A percentile compares a stretch with the other conserved stretches of the same genome.
Conservation (phyloP, 2,797 vertebrate species). For the Halcyon smyrnensis region DNA sequence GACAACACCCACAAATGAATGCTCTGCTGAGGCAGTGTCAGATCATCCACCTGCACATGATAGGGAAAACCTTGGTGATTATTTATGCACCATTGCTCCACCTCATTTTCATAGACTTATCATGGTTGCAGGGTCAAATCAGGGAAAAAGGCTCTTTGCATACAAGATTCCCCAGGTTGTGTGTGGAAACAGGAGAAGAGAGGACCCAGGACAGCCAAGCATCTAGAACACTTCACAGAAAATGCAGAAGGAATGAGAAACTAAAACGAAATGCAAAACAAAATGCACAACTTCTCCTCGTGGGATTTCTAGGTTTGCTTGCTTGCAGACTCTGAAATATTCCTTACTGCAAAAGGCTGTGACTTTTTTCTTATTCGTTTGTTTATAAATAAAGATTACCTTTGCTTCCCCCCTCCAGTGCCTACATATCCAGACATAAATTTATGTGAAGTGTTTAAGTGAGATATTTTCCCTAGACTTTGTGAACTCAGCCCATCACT, state of each 20-base stretch:
- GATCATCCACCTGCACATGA: background rate
- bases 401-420: background rate
- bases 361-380: background rate
- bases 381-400: background rate
- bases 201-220: background rate
- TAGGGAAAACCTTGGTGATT: background rate
- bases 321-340: background rate
- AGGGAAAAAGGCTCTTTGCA: background rate
- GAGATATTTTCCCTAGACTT: background rate
- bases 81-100: background rate
- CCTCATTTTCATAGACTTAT: background rate
- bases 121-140: background rate
- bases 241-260: background rate
- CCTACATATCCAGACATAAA: background rate
- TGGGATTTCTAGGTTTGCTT: background rate
- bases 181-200: background rate
- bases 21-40: background rate
- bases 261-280: background rate
- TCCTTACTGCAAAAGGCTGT: background rate
- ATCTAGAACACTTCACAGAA: background rate
- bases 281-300: background rate
- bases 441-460: background rate
- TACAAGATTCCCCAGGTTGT: background rate
- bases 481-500: background rate
- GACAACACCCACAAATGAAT: background rate